Percentiles rank a stretch among this genome's conserved stretches.
phyloP scores from a whole-genome alignment of 2,888 invertebrate genomes.

The Macrosoma leucophasiata region DNA sequence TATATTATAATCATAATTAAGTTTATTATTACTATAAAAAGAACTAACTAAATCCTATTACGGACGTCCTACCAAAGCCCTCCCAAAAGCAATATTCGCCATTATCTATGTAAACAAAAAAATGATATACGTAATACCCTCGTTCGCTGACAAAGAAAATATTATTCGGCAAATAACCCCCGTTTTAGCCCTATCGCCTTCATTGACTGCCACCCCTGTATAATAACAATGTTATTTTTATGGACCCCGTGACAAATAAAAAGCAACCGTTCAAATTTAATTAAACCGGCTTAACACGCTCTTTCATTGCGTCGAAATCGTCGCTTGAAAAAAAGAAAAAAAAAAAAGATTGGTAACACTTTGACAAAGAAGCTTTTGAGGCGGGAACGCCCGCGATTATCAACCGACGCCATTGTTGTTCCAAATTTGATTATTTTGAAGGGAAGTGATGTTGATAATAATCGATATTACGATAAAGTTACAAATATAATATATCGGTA shows the following conservation, averaged over 20 bases:
- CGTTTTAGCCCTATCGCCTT: no score
- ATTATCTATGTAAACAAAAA: slow-evolving; percentile 64
- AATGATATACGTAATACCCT: slow-evolving; percentile 39
- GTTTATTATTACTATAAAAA: no score
- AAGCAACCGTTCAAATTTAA: slow-evolving; percentile 58
- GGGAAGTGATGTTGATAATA: slow-evolving; percentile 40
- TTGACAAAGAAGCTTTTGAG: slow-evolving; percentile 61
- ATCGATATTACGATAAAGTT: no score
- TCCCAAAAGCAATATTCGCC: slow-evolving; percentile 41
- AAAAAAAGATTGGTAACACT: slow-evolving; percentile 42
- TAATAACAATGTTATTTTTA: slow-evolving; percentile 65
- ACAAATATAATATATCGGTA: no score
- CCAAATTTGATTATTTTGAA: slow-evolving; percentile 60
- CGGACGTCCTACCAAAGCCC: slow-evolving; percentile 28
- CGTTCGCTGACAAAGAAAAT: slow-evolving; percentile 41
- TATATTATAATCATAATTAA: no score
- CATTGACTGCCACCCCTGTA: slow-evolving; percentile 42
- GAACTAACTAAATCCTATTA: no score
- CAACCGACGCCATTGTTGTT: slow-evolving; percentile 63
- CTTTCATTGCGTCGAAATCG: slow-evolving; percentile 23
- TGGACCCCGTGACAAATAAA: slow-evolving; percentile 42
- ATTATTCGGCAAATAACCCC: slow-evolving; percentile 47
- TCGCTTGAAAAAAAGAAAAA: slow-evolving; percentile 27
- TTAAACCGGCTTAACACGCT: slow-evolving; percentile 59
- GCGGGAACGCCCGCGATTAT: slow-evolving; percentile 57